These are phyloP conservation scores for Hedychridium roseum DNA, from an alignment of 2,888 invertebrate species.

Conservation along the genomic window DNA sequence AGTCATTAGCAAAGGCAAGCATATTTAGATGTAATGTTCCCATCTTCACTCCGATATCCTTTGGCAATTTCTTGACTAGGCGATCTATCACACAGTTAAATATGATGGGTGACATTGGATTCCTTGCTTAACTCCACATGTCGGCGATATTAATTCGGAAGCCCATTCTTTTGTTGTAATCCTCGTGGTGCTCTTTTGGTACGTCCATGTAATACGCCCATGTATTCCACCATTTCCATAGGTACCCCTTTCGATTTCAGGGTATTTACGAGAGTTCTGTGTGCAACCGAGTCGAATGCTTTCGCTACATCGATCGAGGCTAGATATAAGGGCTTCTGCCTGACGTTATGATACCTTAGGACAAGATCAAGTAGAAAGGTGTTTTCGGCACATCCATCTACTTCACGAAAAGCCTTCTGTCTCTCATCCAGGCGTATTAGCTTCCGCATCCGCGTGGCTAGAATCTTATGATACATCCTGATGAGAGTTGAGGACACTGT, in stretches of 20 bases:
- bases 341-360: conserved; percentile 9
- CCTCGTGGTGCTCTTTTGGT: conserved; percentile 8
- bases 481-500: conserved; percentile 17
- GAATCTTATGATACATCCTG: conserved; percentile 15
- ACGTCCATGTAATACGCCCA: conserved; percentile 9
- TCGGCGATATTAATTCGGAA: background rate
- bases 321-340: conserved; percentile 10
- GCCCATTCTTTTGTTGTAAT: background rate
- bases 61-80: background rate
- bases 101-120: conserved; percentile 13
- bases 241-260: conserved; percentile 17
- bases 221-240: conserved; percentile 8
- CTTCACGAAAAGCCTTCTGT: conserved; percentile 16
- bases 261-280: conserved; percentile 8
- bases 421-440: conserved; percentile 7
- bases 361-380: conserved; percentile 16
- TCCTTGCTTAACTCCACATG: conserved; percentile 12
- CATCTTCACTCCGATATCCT: conserved; percentile 3
- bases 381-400: conserved; percentile 19
- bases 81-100: conserved; percentile 19
- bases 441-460: conserved; percentile 7
- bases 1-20: conserved; percentile 27
- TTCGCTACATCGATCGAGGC: conserved; percentile 30
- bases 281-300: conserved; percentile 28
- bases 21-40: conserved; percentile 6